Conservation (phyloP, 1,140 invertebrate genomes). For the Radopholus similis region DNA sequence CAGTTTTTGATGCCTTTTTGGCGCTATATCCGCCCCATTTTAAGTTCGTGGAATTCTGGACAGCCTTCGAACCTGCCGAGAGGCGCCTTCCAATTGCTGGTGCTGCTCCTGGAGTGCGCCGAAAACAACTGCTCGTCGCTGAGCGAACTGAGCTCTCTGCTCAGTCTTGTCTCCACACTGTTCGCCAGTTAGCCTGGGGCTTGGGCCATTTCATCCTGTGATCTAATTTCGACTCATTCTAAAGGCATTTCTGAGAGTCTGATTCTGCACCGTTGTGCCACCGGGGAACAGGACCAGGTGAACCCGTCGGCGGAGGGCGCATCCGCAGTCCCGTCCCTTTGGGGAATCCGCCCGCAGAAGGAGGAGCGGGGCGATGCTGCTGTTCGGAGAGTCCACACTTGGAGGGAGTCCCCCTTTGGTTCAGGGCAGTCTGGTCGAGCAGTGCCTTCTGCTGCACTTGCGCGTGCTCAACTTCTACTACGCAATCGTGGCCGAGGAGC, state of each 20-base stretch:
- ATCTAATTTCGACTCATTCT: not conserved
- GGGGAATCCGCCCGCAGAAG: not conserved
- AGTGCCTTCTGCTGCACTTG: conserved; percentile 13
- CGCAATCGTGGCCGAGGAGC: conserved; percentile 32
- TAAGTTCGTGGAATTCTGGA: too few relatives aligned
- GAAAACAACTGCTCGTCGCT: conserved; percentile 8
- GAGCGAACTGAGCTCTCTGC: conserved; percentile 11
- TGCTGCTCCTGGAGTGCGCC: conserved; percentile 16
- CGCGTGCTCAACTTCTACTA: conserved; percentile 30
- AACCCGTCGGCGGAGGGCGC: not conserved
- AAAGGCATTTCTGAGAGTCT: conserved; percentile 16
- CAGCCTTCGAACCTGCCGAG: not conserved
- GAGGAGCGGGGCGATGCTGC: too few relatives aligned
- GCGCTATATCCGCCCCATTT: too few relatives aligned
- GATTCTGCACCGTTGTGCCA: not conserved
- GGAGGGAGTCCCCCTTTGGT: too few relatives aligned
- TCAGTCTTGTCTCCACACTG: conserved; percentile 15
- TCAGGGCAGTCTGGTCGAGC: conserved; percentile 4
- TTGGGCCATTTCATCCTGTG: not conserved
- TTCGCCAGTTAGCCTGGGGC: conserved; percentile 16
- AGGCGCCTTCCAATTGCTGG: not conserved
- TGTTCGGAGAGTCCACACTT: too few relatives aligned
- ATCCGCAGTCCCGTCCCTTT: not conserved
- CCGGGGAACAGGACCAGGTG: too few relatives aligned
- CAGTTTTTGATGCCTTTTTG: not conserved